These are phyloP conservation scores for Noctua comes DNA, from an alignment of 2,888 invertebrate genomes.

Conservation along the genomic window DNA sequence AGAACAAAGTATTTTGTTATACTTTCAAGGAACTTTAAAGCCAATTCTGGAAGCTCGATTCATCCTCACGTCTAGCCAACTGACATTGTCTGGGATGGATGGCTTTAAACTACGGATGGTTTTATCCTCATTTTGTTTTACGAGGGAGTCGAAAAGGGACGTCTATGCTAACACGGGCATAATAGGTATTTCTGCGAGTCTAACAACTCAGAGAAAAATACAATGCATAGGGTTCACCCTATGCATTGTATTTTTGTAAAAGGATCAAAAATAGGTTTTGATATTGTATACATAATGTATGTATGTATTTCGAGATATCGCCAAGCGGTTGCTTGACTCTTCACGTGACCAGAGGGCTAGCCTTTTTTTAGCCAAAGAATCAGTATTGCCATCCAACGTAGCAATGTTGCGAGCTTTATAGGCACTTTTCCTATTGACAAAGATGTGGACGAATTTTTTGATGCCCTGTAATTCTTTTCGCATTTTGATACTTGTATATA, in stretches of 20 bases:
- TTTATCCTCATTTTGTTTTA: conserved; percentile 49
- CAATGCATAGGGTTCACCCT: background rate
- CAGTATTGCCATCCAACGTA: no score
- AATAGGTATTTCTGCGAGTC: background rate
- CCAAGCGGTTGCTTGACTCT: no score
- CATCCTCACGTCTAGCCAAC: conserved; percentile 36
- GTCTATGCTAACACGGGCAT: background rate
- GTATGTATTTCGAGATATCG: no score
- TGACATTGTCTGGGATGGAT: conserved; percentile 53
- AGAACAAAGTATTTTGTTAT: background rate
- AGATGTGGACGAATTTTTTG: no score
- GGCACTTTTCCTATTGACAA: no score
- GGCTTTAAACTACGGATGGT: conserved; percentile 19
- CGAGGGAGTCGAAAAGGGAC: conserved; percentile 9
- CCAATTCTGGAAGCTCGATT: conserved; percentile 23
- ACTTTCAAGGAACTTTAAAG: conserved; percentile 1
- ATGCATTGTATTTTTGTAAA: background rate
- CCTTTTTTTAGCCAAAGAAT: no score
- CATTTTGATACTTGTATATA: no score
- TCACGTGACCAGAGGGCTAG: no score
- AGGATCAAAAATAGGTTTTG: background rate
- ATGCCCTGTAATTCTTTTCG: no score
- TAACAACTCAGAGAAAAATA: background rate
- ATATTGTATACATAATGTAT: no score
- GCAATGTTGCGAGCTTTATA: no score